phyloP scores from a whole-genome alignment of 2,888 invertebrate genomes.

The Apamea monoglypha region DNA sequence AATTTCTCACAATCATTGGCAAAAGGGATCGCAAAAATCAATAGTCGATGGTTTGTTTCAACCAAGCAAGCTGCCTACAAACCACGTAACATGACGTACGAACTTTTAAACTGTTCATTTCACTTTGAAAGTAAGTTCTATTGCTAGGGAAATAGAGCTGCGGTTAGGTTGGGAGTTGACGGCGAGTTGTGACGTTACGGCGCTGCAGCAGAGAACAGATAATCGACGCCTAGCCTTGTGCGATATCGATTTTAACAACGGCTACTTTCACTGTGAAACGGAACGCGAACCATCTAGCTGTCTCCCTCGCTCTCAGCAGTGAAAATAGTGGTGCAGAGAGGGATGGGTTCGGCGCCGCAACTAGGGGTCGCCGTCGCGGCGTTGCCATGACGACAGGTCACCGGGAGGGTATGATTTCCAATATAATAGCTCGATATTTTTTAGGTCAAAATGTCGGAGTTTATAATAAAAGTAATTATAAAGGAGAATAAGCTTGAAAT shows the following conservation, averaged over 20 bases:
- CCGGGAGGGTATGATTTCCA: constrained; percentile 86
- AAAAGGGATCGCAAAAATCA: constrained; percentile 84
- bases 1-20: constrained; percentile 68
- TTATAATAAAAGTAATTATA: constrained; percentile 76
- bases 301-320: constrained; percentile 70
- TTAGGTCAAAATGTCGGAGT: constrained; percentile 80
- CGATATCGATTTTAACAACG: constrained; percentile 90
- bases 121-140: constrained; percentile 59
- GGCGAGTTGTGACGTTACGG: constrained; percentile 65
- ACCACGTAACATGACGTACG: constrained; percentile 48
- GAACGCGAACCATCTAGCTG: constrained; percentile 61
- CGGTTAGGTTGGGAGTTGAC: constrained; percentile 17
- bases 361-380: constrained; percentile 77
- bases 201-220: constrained; percentile 78
- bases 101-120: constrained; percentile 41
- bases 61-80: constrained; percentile 70
- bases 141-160: fast-evolving
- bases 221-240: constrained; percentile 91
- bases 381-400: constrained; percentile 85
- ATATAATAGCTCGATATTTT: constrained; percentile 87
- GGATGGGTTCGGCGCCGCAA: constrained; percentile 65
- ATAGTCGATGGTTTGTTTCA: constrained; percentile 83
- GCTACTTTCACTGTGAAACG: constrained; percentile 77
- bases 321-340: constrained; percentile 66
- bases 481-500: constrained; percentile 72